phyloP scores from a whole-genome alignment of 2,113 vertebrate species.

The Galeopterus variegatus region DNA sequence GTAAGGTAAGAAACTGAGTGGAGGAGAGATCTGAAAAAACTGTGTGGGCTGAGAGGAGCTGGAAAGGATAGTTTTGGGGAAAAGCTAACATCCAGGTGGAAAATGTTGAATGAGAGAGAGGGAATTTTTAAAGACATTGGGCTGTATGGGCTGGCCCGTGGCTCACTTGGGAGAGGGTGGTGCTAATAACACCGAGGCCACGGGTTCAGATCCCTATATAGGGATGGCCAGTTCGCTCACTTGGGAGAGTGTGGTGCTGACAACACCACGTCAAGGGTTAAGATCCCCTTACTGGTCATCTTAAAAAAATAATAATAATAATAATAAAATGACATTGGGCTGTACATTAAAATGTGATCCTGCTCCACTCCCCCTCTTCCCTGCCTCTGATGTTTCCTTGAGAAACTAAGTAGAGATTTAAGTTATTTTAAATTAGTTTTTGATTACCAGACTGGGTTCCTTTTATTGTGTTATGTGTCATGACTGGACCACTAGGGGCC shows the following conservation, averaged over 20 bases:
- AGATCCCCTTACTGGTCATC: too few relatives aligned
- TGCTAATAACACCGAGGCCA: too few relatives aligned
- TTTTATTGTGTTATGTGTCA: background rate
- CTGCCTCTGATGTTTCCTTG: background rate
- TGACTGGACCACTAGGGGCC: background rate
- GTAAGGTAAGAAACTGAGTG: background rate
- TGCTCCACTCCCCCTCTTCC: background rate
- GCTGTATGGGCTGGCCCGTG: too few relatives aligned
- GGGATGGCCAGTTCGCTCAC: too few relatives aligned
- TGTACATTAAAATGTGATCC: background rate
- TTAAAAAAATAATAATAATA: too few relatives aligned
- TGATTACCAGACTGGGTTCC: background rate
- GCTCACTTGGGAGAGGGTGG: too few relatives aligned
- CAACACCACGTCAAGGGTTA: too few relatives aligned
- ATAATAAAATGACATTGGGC: background rate
- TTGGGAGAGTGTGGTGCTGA: too few relatives aligned
- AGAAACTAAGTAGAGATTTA: conserved; percentile 42
- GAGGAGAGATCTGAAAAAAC: background rate
- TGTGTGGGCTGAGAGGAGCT: background rate
- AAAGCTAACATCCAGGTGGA: background rate
- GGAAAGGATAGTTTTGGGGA: background rate
- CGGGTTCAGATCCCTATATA: too few relatives aligned
- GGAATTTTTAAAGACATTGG: background rate
- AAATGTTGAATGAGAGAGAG: background rate
- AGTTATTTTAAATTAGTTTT: background rate